Evolutionary conservation across 2,113 vertebrate genomes (phyloP).

Genomic region (Phainopepla nitens): DNA sequence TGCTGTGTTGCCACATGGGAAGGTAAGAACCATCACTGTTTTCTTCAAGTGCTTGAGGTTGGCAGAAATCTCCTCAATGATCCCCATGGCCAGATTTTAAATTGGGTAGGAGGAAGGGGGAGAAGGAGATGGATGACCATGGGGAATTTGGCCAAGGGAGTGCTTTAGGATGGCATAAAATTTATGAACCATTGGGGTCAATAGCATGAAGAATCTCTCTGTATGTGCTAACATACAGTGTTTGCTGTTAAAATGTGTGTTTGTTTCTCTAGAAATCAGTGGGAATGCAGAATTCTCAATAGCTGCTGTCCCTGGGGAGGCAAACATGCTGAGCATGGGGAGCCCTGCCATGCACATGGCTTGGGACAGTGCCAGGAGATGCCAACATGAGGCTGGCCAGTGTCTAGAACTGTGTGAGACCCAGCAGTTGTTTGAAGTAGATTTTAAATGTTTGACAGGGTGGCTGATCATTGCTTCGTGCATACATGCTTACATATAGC

Average conservation of each 20-base stretch:
- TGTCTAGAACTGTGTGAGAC: neutral
- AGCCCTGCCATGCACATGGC: neutral
- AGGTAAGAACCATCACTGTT: neutral
- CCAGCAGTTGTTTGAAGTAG: neutral
- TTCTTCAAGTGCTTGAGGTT: neutral
- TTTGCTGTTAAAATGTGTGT: neutral
- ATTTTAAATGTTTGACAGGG: neutral
- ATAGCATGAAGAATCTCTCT: neutral
- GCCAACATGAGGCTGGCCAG: fast-evolving
- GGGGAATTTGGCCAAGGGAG: neutral
- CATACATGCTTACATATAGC: neutral
- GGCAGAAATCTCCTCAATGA: neutral
- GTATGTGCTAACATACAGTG: neutral
- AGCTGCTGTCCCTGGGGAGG: neutral
- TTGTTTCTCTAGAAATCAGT: neutral
- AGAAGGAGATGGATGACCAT: neutral
- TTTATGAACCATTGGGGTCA: neutral
- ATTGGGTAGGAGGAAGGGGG: neutral
- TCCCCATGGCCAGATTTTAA: fast-evolving
- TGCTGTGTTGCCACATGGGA: neutral
- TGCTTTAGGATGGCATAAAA: neutral
- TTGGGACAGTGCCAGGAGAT: neutral
- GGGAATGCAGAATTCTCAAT: neutral
- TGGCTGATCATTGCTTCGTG: neutral
- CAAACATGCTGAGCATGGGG: neutral